Conservation (phyloP, 2,888 invertebrate species). For the Trichogramma evanescens region DNA sequence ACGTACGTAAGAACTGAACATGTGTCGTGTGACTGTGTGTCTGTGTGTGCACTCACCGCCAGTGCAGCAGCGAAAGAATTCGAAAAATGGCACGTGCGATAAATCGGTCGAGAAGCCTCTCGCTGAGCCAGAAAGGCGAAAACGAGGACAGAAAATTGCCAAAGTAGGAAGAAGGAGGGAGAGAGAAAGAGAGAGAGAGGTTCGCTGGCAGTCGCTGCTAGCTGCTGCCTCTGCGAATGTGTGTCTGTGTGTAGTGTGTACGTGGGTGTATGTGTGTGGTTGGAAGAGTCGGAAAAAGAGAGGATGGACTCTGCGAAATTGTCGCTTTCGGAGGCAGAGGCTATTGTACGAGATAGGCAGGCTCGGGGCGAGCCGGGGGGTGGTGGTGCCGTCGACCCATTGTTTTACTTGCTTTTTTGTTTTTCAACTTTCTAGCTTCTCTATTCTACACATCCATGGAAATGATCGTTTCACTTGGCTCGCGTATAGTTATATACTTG, state of each 20-base stretch:
- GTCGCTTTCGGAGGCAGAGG: too few species aligned
- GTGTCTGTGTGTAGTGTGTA: not conserved
- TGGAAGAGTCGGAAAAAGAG: not conserved
- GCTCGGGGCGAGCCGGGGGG: too few species aligned
- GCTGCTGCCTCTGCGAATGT: not conserved
- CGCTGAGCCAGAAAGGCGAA: not conserved
- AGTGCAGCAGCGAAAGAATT: conserved; percentile 1
- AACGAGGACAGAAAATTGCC: conserved; percentile 8
- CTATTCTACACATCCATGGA: too few species aligned
- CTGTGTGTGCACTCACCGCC: not conserved
- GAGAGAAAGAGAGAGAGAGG: not conserved
- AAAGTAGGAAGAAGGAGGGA: not conserved
- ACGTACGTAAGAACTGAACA: too few species aligned
- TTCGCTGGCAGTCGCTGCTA: not conserved
- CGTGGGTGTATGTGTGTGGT: not conserved
- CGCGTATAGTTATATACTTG: too few species aligned
- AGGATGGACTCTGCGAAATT: too few species aligned
- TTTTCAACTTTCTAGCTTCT: too few species aligned
- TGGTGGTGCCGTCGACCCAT: too few species aligned
- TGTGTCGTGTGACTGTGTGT: too few species aligned
- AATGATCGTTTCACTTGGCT: too few species aligned
- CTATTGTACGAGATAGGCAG: too few species aligned
- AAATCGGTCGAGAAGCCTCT: conserved; percentile 15
- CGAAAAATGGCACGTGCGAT: conserved; percentile 15
- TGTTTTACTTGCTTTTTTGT: too few species aligned